phyloP scores from a whole-genome alignment of 1,140 invertebrate genomes.

The Eubasilissa regina region DNA sequence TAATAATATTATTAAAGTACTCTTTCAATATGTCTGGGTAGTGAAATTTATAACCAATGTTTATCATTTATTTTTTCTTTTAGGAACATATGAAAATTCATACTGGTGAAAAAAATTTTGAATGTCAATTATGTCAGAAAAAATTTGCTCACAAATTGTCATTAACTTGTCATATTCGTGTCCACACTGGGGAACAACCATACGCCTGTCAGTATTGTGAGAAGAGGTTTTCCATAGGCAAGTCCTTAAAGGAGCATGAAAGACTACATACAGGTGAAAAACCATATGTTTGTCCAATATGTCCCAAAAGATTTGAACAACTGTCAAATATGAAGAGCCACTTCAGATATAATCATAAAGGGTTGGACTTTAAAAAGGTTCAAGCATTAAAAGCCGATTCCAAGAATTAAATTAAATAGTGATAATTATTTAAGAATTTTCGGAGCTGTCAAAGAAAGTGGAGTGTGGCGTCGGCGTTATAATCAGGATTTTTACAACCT shows the following conservation, averaged over 20 bases:
- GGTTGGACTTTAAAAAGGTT: slow-evolving; percentile 24
- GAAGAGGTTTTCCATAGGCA: slow-evolving; percentile 52
- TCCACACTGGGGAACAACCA: slow-evolving; percentile 63
- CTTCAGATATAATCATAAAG: slow-evolving; percentile 56
- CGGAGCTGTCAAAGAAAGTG: too few relatives aligned
- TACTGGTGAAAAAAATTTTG: slow-evolving; percentile 43
- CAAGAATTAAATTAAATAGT: neutral
- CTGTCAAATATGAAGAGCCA: slow-evolving; percentile 61
- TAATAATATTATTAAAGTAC: neutral
- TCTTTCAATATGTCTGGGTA: too few relatives aligned
- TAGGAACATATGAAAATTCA: slow-evolving; percentile 47
- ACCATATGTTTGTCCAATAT: slow-evolving; percentile 71
- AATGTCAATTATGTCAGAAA: slow-evolving; percentile 43
- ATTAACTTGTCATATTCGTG: slow-evolving; percentile 43
- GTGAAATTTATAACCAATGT: too few relatives aligned
- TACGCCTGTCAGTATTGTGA: slow-evolving; percentile 65
- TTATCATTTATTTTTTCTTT: neutral
- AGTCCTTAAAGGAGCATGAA: slow-evolving; percentile 61
- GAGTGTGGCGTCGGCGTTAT: neutral
- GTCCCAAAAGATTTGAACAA: slow-evolving; percentile 68
- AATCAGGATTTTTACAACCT: neutral
- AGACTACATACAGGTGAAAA: slow-evolving; percentile 70
- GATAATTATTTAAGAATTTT: neutral
- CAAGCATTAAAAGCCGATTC: neutral
- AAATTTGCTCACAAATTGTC: slow-evolving; percentile 31